Evolutionary conservation across 2,888 invertebrate species (phyloP).

Genomic region (Drosophila kambysellisi): DNA sequence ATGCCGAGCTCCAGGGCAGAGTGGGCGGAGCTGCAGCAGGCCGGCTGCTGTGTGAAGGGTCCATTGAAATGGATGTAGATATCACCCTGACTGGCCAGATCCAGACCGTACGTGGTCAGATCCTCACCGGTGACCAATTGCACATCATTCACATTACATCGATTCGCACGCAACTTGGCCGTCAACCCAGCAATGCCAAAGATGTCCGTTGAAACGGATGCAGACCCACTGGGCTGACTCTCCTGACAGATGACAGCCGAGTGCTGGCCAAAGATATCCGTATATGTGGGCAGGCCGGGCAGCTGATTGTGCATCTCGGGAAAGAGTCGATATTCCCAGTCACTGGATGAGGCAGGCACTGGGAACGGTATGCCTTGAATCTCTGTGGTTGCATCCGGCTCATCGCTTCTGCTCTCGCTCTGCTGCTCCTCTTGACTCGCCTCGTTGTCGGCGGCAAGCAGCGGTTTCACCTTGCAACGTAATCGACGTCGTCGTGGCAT

Average conservation of each 20-base stretch:
- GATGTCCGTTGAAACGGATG: slow-evolving; percentile 21
- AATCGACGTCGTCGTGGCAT: slow-evolving; percentile 69
- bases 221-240: not conserved
- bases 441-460: slow-evolving; percentile 35
- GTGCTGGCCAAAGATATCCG: slow-evolving; percentile 63
- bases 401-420: slow-evolving; percentile 31
- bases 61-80: slow-evolving; percentile 73
- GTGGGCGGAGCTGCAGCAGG: slow-evolving; percentile 49
- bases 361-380: not conserved
- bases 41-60: slow-evolving; percentile 60
- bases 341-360: not conserved
- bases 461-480: slow-evolving; percentile 57
- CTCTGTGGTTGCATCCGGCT: slow-evolving; percentile 1
- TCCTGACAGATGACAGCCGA: slow-evolving; percentile 35
- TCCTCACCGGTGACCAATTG: slow-evolving; percentile 60
- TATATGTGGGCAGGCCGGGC: slow-evolving; percentile 55
- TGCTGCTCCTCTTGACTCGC: slow-evolving; percentile 33
- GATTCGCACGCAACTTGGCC: slow-evolving; percentile 31
- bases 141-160: slow-evolving; percentile 13
- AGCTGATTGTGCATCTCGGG: slow-evolving; percentile 58
- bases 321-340: slow-evolving; percentile 59
- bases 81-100: slow-evolving; percentile 62
- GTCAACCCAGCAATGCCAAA: slow-evolving; percentile 52
- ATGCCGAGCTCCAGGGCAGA: slow-evolving; percentile 66
- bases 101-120: slow-evolving; percentile 61